Conservation (phyloP, 35 echinoderm and acorn worm genomes). For the Apostichopus japonicus region DNA sequence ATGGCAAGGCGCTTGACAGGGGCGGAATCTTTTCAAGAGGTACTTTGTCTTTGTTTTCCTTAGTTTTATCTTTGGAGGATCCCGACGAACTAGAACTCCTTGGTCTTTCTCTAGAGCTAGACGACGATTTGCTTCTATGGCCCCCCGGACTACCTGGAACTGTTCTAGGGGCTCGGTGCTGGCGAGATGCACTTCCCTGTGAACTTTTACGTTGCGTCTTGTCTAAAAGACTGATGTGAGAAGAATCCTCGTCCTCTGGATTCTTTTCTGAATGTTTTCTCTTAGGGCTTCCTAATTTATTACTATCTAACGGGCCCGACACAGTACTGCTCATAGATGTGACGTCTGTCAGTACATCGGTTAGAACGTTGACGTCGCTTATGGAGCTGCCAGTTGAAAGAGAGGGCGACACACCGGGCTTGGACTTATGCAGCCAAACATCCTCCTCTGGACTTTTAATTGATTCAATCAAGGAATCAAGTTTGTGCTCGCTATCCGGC, state of each 20-base stretch:
- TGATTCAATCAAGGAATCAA: slow-evolving; percentile 23
- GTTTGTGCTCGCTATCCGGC: neutral
- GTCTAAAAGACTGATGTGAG: slow-evolving; percentile 45
- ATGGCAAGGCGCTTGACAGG: slow-evolving; percentile 71
- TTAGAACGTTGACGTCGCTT: slow-evolving; percentile 51
- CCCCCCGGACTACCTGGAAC: slow-evolving; percentile 81
- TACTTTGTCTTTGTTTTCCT: slow-evolving; percentile 66
- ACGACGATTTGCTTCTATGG: slow-evolving; percentile 79
- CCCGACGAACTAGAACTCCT: slow-evolving; percentile 89
- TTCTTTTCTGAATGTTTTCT: slow-evolving; percentile 50
- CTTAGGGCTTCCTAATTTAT: slow-evolving; percentile 59
- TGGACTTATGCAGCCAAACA: slow-evolving; percentile 48
- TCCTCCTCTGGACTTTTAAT: slow-evolving; percentile 23
- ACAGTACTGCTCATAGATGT: slow-evolving; percentile 52
- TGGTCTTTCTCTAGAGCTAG: slow-evolving; percentile 84
- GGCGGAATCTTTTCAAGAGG: slow-evolving; percentile 49
- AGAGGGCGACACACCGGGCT: slow-evolving; percentile 35
- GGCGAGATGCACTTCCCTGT: slow-evolving; percentile 46
- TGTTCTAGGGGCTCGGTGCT: slow-evolving; percentile 86
- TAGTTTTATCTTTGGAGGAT: slow-evolving; percentile 74
- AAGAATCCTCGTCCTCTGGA: slow-evolving; percentile 11
- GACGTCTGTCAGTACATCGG: slow-evolving; percentile 51
- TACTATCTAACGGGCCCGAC: slow-evolving; percentile 55
- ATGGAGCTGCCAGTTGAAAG: slow-evolving; percentile 55
- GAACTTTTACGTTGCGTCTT: slow-evolving; percentile 43